A percentile compares a stretch with the other conserved stretches of the same genome.
Conservation (phyloP, 2,888 invertebrate genomes). For the Drepanosiphum platanoidis region DNA sequence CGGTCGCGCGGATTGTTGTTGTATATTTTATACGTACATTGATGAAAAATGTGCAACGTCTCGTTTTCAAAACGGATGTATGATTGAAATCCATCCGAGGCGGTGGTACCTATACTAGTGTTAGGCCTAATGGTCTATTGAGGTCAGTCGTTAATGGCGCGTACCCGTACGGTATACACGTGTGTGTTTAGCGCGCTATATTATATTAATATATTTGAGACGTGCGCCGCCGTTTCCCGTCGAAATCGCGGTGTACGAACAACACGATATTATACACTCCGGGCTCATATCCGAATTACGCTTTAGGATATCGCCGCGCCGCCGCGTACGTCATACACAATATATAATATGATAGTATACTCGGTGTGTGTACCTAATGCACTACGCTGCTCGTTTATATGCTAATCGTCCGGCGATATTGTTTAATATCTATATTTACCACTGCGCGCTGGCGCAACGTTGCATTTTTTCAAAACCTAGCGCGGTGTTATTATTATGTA, state of each 20-base stretch:
- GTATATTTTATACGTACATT: accelerated
- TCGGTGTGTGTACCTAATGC: neutral
- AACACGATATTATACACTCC: neutral
- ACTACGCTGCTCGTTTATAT: neutral
- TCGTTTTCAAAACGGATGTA: conserved; percentile 5
- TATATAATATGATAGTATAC: neutral
- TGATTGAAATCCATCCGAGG: neutral
- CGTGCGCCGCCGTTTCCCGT: neutral
- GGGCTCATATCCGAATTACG: neutral
- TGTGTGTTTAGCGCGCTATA: neutral
- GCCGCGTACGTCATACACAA: neutral
- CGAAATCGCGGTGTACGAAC: neutral
- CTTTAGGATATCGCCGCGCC: neutral
- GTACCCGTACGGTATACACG: too few relatives aligned
- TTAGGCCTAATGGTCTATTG: neutral
- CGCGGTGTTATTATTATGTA: neutral
- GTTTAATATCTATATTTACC: conserved; percentile 6
- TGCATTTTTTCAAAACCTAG: neutral
- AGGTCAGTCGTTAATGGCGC: neutral
- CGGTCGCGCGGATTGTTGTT: neutral
- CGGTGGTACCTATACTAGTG: neutral
- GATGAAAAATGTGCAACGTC: neutral
- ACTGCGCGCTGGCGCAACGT: neutral
- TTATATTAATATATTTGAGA: neutral
- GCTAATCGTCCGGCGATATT: conserved; percentile 19